Base-by-base conservation (phyloP, 2,888 invertebrate species). In the Cerastoderma edule region DNA sequence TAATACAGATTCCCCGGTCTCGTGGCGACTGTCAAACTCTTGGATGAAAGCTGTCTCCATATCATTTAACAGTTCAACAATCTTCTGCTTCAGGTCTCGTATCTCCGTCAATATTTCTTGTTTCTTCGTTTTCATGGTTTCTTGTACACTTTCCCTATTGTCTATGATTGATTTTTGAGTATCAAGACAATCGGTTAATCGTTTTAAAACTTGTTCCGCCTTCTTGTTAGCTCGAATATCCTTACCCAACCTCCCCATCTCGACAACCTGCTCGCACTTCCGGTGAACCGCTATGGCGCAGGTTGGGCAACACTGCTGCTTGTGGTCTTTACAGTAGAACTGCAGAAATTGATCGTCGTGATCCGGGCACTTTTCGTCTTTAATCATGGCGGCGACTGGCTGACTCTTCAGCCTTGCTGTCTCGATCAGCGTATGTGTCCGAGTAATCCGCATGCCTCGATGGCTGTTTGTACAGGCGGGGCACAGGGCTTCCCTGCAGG, bases 401-500 rank as follows among this genome's bases (percentile, higher is more conserved):
- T 73, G 68, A n/a, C 64, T 67, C 56, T 67, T 75, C 6, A 83
- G 73, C 56, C 75, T 80, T 50, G 64, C 69, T 2, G 80, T 72
- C 22, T 80, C 75, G 19, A 77, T 71, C n/a, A 78, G 33, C 16
- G 63, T 50, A 28, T 83, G 83, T 35, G 67, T 57, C 5, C 78
- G 73, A 24, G 67, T 72, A 13, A 79, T 67, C 27, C 77, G 69
- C 83, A 83, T 77, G 8, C 83, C 77, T 13, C 69, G 63, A 33
- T 79, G 83, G 24, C 79, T 70, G 35, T 70, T 71, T 1, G 77
- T 74, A 54, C 79, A 83, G 5, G 71, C 66, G 13, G 66, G n/a
- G 46, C 83, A 83, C 28, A 83, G 66, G 1, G 79, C 79, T 22
- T 83, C 79, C 2, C 79, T 67, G 32, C 83, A 83, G 32, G 77